Conservation (phyloP, 1,140 invertebrate species). For the Oryctes rhinoceros region DNA sequence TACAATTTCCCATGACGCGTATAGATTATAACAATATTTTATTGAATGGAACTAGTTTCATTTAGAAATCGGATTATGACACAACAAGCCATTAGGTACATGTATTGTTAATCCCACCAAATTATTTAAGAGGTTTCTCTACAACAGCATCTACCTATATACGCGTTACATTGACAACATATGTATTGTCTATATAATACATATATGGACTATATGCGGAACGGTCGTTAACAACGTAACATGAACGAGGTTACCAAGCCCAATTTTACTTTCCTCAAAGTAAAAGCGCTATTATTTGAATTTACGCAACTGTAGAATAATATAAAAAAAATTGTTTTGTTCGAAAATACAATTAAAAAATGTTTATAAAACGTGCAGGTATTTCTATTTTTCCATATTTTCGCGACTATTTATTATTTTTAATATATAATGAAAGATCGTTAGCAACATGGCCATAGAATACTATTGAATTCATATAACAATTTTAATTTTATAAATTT, state of each 20-base stretch:
- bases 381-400: too few species aligned
- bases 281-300: neutral
- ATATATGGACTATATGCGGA: neutral
- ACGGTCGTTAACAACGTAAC: neutral
- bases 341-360: too few species aligned
- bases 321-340: too few species aligned
- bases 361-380: too few species aligned
- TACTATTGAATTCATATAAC: too few species aligned
- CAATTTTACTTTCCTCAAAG: constrained; percentile 2
- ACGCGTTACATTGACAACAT: too few species aligned
- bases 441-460: too few species aligned
- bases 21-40: constrained; percentile 22
- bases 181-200: neutral
- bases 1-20: neutral
- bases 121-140: constrained; percentile 6
- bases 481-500: too few species aligned
- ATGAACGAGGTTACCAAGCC: neutral
- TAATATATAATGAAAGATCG: too few species aligned
- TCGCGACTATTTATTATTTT: too few species aligned
- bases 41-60: neutral
- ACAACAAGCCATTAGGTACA: constrained; percentile 21
- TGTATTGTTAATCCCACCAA: constrained; percentile 12
- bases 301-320: neutral
- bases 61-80: constrained; percentile 30
- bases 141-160: neutral